Evolutionary conservation across 1,140 invertebrate species (phyloP), one percentile per base, ranked within the genome.

Genomic region (Rhynchophorus ferrugineus): DNA sequence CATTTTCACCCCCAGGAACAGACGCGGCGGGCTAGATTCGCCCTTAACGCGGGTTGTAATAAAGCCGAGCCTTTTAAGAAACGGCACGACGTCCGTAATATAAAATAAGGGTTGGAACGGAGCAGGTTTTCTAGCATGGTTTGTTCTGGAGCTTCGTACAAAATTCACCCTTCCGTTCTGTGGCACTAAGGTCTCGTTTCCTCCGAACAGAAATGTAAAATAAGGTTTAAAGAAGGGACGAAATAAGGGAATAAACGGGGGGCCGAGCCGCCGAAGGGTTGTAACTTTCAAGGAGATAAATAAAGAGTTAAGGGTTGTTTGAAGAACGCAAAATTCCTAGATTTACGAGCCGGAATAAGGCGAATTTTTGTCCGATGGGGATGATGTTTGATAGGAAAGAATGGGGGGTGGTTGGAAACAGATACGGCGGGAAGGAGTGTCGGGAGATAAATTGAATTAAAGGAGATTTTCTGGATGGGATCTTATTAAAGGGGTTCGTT

Each of bases 1-100:
- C 61, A 63, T 61, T 61, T 61, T 59, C 14, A 33, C 43, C 38
- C 59, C 44, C 51, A 16, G 34, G 22, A 44, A 19, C 52, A 48
- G 29, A 41, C 44, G 37, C 35, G 9, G 17, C 43, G 3, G n/a
- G 16, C 16, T 13, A 57, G 42, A 52, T 18, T 43, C 44, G 35
- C 37, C 56, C 51, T 54, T 50, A 58, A 20, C 8, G 7, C 51
- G 13, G 17, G 9, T 22, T 13, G 29, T 35, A 49, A 54, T 54
- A 45, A 45, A 24, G 36, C 42, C 33, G 20, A 16, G 11, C 19
- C 37, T 36, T 58, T 45, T 46, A 54, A 46, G 51, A 47, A 54
- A 52, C 44, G 54, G 47, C 44, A 45, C 52, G 45, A 43, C 42
- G 41, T 36, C 19, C 24, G 36, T 42, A 11, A 55, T 49, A 49